Base-by-base conservation (phyloP, 92 coral and sea anemone species). In the Phymanthus crucifer region DNA sequence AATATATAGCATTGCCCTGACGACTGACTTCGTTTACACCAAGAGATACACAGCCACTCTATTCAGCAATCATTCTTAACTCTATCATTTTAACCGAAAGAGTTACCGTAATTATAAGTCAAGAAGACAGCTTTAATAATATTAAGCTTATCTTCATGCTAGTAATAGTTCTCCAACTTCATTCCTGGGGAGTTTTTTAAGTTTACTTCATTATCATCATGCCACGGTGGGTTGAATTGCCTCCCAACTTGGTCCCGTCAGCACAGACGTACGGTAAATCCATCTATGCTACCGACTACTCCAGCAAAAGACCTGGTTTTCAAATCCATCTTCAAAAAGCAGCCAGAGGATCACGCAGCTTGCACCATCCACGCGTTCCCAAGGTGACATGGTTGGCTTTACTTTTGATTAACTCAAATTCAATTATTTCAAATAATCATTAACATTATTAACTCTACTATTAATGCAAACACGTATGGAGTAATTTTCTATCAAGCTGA, bases 181-280 rank as follows among this genome's bases (percentile, higher is more conserved):
- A 8, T 21, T 21, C n/a, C n/a, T 54, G 6, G 27, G 27, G n/a
- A 54, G 64, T 32, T 40, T 10, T 47, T 19, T 37, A 17, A 56
- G 37, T 45, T 12, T 8, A 17, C 14, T 13, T 54, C 68, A 12
- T 61, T 12, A 27, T 24, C 46, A 74, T 34, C 33, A 89, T 89
- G 92, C 93, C 97, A 8, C 97, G 90, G 73, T 92, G 97, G 97
- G 88, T 90, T 10, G 91, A 90, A 73, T 84, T 92, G 4, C 97
- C 97, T 29, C 97, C 97, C 48, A 92, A 90, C 67, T 78, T 90
- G 17, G 85, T 92, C n/a, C 90, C 93, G 21, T 94, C 84, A 66
- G 79, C 91, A 58, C 80, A 87, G 54, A 92, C 97, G 2, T 71
- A 71, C 69, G 97, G 97, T 18, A 92, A 90, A 71, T 84, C 97